A percentile compares a stretch with the other conserved stretches of the same genome.
These are phyloP conservation scores for Nothocercus julius DNA, from an alignment of 2,113 vertebrate species.

Conservation along the genomic window DNA sequence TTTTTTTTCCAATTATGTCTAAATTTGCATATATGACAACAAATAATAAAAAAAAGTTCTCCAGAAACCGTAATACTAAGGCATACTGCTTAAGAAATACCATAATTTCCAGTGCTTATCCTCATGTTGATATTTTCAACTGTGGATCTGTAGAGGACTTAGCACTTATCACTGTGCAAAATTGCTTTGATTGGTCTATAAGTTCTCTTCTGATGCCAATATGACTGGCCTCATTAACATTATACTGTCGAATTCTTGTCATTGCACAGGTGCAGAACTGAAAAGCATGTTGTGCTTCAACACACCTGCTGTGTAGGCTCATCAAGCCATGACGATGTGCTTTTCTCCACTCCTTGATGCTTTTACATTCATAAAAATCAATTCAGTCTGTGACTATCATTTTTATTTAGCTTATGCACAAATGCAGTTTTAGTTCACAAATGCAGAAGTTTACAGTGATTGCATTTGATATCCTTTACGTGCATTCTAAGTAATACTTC, in stretches of 20 bases:
- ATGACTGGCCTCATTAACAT: slow-evolving; percentile 31
- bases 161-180: neutral
- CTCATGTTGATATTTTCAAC: neutral
- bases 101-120: neutral
- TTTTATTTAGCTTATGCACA: neutral
- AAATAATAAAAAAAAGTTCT: neutral
- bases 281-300: neutral
- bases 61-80: neutral
- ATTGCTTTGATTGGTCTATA: neutral
- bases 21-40: neutral
- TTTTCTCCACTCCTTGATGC: neutral
- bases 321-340: neutral
- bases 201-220: neutral
- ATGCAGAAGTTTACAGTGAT: neutral
- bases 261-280: neutral
- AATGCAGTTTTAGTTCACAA: neutral
- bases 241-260: slow-evolving; percentile 21
- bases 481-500: neutral
- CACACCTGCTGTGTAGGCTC: slow-evolving; percentile 14
- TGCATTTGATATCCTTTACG: neutral
- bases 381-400: neutral
- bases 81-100: neutral
- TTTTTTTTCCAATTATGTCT: neutral
- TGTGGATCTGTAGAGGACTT: neutral
- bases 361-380: slow-evolving; percentile 1